A percentile compares a stretch with the other conserved stretches of the same genome.
phyloP scores from a whole-genome alignment of 2,888 invertebrate species.

The Agriopis marginaria region DNA sequence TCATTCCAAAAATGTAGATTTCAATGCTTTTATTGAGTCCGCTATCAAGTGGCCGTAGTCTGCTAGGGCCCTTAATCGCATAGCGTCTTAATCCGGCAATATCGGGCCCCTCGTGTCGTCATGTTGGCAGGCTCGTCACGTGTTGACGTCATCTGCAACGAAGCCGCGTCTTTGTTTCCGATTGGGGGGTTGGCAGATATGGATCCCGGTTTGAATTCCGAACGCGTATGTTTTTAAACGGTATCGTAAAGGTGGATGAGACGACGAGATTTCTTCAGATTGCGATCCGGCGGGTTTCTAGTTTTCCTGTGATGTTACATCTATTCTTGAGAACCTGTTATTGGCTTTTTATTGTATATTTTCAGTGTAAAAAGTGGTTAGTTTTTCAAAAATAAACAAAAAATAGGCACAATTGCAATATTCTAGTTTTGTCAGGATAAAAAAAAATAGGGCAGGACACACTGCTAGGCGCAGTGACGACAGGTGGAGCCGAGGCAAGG shows the following conservation, averaged over 20 bases:
- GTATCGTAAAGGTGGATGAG: constrained; percentile 40
- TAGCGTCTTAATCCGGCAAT: constrained; percentile 72
- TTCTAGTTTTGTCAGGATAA: no score
- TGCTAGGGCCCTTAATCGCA: constrained; percentile 49
- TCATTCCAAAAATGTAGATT: no score
- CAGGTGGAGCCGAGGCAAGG: no score
- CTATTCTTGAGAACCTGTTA: no score
- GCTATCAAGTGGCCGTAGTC: not conserved
- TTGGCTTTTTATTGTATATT: no score
- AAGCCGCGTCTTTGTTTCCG: constrained; percentile 60
- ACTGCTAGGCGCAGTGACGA: no score
- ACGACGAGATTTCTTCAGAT: constrained; percentile 11
- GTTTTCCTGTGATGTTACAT: not conserved
- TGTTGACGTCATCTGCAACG: constrained; percentile 66
- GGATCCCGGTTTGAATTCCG: constrained; percentile 37
- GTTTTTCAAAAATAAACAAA: no score
- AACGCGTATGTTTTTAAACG: constrained; percentile 41
- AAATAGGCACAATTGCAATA: no score
- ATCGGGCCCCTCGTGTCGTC: constrained; percentile 43
- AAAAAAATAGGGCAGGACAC: no score
- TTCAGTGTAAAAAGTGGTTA: no score
- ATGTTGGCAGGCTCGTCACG: constrained; percentile 66
- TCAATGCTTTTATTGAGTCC: no score
- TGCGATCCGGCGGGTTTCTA: not conserved
- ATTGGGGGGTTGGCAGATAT: constrained; percentile 23